These are phyloP conservation scores for Athene noctua DNA, from an alignment of 2,113 vertebrate species.

Conservation along the genomic window DNA sequence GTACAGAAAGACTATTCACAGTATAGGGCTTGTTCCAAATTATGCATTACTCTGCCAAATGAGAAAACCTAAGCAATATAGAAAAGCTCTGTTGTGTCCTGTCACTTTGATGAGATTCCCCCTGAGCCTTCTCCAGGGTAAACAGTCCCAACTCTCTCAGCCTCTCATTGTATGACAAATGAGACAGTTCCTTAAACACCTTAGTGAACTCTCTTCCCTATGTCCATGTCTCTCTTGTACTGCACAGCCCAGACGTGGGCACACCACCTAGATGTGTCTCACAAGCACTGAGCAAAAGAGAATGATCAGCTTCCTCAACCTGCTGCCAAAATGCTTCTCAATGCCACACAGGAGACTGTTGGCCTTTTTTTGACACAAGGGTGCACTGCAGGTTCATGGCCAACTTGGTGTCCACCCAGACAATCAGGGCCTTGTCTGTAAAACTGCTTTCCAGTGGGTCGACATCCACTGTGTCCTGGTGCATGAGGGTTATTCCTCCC, in stretches of 20 bases:
- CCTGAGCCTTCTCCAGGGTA: neutral
- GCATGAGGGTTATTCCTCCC: neutral
- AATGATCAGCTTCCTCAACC: neutral
- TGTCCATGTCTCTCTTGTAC: neutral
- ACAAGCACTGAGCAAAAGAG: neutral
- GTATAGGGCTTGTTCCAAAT: neutral
- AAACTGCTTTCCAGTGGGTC: neutral
- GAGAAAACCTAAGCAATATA: neutral
- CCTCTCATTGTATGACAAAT: rapidly evolving
- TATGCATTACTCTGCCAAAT: neutral
- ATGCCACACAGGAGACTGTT: neutral
- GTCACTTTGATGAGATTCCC: neutral
- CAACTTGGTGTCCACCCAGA: neutral
- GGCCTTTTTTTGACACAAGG: neutral
- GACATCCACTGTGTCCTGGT: neutral
- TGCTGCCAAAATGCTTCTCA: neutral
- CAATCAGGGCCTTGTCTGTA: neutral
- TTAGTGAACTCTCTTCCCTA: neutral
- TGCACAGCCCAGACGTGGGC: neutral
- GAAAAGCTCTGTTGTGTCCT: neutral
- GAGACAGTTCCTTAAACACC: neutral
- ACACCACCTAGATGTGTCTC: neutral
- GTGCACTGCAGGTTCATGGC: neutral
- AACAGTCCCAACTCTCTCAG: neutral
- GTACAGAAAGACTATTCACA: neutral